Evolutionary conservation across 2,113 vertebrate species (phyloP).

Genomic region (Anoplopoma fimbria): DNA sequence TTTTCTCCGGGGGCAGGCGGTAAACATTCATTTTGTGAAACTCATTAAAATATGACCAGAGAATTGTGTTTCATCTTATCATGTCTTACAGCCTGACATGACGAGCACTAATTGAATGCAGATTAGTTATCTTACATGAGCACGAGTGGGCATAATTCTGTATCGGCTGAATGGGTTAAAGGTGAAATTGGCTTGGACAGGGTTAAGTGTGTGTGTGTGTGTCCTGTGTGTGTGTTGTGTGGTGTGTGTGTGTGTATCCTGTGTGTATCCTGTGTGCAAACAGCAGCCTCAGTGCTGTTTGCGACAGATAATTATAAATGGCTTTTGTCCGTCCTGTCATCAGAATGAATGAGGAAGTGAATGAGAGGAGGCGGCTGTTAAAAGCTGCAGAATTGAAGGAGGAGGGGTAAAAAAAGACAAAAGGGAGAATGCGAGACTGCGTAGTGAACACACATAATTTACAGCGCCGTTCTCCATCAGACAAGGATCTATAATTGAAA

Average conservation of each 20-base stretch:
- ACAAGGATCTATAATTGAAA: conserved; percentile 88
- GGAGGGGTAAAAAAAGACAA: conserved; percentile 25
- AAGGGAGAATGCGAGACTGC: conserved; percentile 23
- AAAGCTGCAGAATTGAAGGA: conserved; percentile 39
- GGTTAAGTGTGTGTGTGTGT: conserved; percentile 11
- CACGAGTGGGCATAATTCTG: not conserved
- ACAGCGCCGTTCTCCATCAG: conserved; percentile 75
- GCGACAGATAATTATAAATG: conserved; percentile 73
- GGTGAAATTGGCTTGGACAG: conserved; percentile 41
- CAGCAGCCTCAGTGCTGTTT: conserved; percentile 32
- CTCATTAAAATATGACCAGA: conserved; percentile 20
- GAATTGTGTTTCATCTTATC: not conserved
- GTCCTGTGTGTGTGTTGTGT: not conserved
- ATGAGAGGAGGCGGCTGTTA: conserved; percentile 42
- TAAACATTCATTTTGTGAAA: not conserved
- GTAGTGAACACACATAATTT: conserved; percentile 76
- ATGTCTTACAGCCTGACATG: not conserved
- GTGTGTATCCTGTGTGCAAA: not conserved
- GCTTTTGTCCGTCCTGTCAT: conserved; percentile 54
- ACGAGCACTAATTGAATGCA: conserved; percentile 15
- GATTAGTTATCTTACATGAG: not conserved
- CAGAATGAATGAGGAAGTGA: conserved; percentile 60
- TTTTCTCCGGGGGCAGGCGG: not conserved
- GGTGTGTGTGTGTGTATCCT: not conserved
- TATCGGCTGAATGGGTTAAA: conserved; percentile 36